Conservation (phyloP, 2,113 vertebrate species). For the Macheiramphus alcinus region DNA sequence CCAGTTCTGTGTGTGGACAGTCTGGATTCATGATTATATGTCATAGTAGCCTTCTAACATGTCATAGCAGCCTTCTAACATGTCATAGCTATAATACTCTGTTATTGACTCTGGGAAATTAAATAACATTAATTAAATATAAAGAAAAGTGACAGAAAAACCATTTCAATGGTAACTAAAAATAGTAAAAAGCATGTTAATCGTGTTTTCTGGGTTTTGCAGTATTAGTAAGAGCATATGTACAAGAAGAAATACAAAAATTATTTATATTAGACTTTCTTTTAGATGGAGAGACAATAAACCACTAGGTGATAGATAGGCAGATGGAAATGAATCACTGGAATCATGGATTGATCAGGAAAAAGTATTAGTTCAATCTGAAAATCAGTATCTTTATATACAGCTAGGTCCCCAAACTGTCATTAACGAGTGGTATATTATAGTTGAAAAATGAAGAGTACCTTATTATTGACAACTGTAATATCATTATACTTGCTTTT, state of each 20-base stretch:
- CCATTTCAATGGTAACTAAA: not conserved
- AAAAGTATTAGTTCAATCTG: not conserved
- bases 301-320: not conserved
- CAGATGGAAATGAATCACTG: not conserved
- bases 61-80: not conserved
- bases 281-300: not conserved
- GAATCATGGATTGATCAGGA: not conserved
- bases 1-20: not conserved
- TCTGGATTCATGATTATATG: not conserved
- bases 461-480: not conserved
- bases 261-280: not conserved
- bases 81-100: not conserved
- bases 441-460: not conserved
- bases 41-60: not conserved
- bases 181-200: not conserved
- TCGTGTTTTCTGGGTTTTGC: not conserved
- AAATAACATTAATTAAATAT: not conserved
- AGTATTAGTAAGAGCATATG: not conserved
- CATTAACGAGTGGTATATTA: rapidly evolving
- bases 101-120: not conserved
- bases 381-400: not conserved
- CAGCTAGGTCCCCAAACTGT: not conserved
- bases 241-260: not conserved
- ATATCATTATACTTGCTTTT: not conserved
- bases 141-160: not conserved